Base-by-base conservation (phyloP, 2,113 vertebrate genomes). In the Halichoerus grypus region DNA sequence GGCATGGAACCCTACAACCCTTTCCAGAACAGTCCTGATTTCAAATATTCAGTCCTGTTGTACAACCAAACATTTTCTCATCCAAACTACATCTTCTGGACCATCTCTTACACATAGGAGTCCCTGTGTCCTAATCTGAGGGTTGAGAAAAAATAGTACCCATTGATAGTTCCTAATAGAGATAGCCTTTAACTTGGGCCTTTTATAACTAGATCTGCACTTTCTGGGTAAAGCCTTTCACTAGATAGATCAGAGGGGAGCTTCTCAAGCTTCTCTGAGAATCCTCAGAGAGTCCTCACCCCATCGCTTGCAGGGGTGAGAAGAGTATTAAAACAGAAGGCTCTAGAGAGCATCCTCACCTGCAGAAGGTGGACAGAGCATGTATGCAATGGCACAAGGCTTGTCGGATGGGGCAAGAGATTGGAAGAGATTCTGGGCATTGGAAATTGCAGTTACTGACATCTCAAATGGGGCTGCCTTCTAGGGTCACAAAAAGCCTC, bases 11-110 rank as follows among this genome's bases (percentile, higher is more conserved):
- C 15, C n/a, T 2, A n/a, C 16, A 21, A n/a, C n/a, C n/a, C n/a
- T 92, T 96, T 87, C 86, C 95, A 97, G 74, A 96, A 87, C 93
- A 94, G 77, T 94, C 67, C 95, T 65, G 82, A 95, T 88, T 97
- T 91, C 88, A 94, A 97, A 95, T 89, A 93, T 69, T 42, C 42
- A 31, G 67, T 82, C 72, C 83, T 31, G 11, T 74, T 55, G n/a
- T 55, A 69, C 69, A 86, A 79, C 31, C 21, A 84, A 82, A 46
- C 10, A 67, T 42, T 57, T 91, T 55, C 21, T 91, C 81, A 80
- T 71, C 33, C 63, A 76, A 63, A 76, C 7, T 19, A 18, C 63
- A 49, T 76, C 59, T 83, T 76, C 63, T 87, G 33, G 31, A 61
- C 12, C 51, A 26, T 51, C 36, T 53, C 2, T 31, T 12, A 61